These are phyloP conservation scores for Pammene fasciana DNA, from an alignment of 2,888 invertebrate species.

Conservation along the genomic window DNA sequence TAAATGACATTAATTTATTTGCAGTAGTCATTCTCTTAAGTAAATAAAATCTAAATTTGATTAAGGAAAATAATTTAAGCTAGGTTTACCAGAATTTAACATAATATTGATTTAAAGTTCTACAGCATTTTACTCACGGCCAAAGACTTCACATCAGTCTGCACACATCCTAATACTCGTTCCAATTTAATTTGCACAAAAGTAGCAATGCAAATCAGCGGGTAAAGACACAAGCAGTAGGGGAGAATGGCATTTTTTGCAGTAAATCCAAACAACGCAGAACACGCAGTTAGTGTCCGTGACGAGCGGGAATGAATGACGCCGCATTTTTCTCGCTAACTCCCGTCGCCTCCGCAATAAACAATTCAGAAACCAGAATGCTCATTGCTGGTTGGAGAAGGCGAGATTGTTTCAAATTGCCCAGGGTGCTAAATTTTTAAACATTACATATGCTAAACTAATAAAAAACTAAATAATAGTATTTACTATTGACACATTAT, in stretches of 20 bases:
- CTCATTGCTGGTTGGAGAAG: constrained; percentile 61
- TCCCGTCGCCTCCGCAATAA: constrained; percentile 73
- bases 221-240: constrained; percentile 55
- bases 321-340: constrained; percentile 76
- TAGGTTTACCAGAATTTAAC: too few relatives aligned
- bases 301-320: constrained; percentile 78
- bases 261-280: constrained; percentile 74
- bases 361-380: constrained; percentile 79
- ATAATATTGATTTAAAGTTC: too few relatives aligned
- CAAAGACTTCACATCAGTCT: neutral
- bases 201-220: constrained; percentile 35
- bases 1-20: too few relatives aligned
- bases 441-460: neutral
- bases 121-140: too few relatives aligned
- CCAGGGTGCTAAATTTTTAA: neutral
- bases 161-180: neutral
- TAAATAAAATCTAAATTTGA: too few relatives aligned
- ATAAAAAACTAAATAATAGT: too few relatives aligned
- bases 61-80: too few relatives aligned
- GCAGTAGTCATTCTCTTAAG: too few relatives aligned
- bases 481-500: too few relatives aligned
- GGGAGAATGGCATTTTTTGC: constrained; percentile 66
- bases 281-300: constrained; percentile 78
- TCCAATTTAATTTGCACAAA: constrained; percentile 28
- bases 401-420: neutral